phyloP scores from a whole-genome alignment of 2,113 vertebrate genomes.

The Irena cyanogastra region DNA sequence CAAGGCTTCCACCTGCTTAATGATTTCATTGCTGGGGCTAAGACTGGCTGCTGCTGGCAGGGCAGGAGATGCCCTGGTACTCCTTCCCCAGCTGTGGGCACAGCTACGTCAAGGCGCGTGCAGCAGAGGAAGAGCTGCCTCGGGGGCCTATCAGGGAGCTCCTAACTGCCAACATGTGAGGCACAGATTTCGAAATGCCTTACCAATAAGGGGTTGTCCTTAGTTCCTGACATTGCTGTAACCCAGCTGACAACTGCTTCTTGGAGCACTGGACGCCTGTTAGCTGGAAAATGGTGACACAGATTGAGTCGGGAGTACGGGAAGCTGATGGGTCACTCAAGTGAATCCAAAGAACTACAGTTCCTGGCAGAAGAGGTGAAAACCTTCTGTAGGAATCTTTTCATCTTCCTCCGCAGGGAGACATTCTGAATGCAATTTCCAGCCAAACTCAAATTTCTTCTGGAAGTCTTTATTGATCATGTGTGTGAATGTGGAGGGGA shows the following conservation, averaged over 20 bases:
- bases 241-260: conserved; percentile 22
- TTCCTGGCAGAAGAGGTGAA: neutral
- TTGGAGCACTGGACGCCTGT: neutral
- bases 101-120: accelerated
- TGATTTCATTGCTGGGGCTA: neutral
- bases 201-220: neutral
- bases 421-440: neutral
- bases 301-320: neutral
- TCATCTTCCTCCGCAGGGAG: neutral
- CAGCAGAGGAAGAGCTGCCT: neutral
- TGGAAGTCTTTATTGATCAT: neutral
- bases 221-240: conserved; percentile 10
- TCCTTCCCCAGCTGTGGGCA: neutral
- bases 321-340: neutral
- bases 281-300: neutral
- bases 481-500: neutral
- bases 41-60: neutral
- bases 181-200: conserved; percentile 27
- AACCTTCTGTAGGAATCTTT: neutral
- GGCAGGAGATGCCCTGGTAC: neutral
- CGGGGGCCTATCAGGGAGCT: neutral
- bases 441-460: neutral
- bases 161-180: neutral
- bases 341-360: neutral
- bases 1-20: conserved; percentile 36